A percentile compares a stretch with the other conserved stretches of the same genome.
phyloP scores from a whole-genome alignment of 2,113 vertebrate genomes.

The Dipodomys spectabilis region DNA sequence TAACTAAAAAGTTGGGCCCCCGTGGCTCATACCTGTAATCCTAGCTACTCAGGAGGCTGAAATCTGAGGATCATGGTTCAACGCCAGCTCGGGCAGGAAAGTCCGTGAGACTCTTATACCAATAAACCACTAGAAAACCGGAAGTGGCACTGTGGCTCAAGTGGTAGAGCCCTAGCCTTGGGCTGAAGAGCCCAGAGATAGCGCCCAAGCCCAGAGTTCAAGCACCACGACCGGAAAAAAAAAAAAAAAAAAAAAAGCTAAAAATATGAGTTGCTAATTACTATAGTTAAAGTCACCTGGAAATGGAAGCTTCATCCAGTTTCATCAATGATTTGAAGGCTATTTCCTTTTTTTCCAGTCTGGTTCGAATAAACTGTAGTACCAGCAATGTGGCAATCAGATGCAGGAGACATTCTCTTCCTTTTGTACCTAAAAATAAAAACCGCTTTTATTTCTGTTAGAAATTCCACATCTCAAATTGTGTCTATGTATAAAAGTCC shows the following conservation, averaged over 20 bases:
- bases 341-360: conserved; percentile 79
- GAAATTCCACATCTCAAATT: neutral
- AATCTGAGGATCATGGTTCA: no score
- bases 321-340: conserved; percentile 87
- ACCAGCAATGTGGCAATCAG: conserved; percentile 91
- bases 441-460: neutral
- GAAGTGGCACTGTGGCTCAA: no score
- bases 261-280: conserved; percentile 6
- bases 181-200: no score
- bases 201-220: no score
- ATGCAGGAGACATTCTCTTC: conserved; percentile 86
- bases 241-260: neutral
- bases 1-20: no score
- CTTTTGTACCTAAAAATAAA: conserved; percentile 83
- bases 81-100: no score
- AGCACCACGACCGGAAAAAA: no score
- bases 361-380: conserved; percentile 87
- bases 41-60: no score
- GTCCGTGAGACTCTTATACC: no score
- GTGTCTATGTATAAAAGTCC: neutral
- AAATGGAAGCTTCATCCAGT: conserved; percentile 80
- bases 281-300: conserved; percentile 79
- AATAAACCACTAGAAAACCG: no score
- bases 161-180: no score
- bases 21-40: no score